Evolutionary conservation across 2,888 invertebrate genomes (phyloP).

Genomic region (Sylvicola fuscatus): DNA sequence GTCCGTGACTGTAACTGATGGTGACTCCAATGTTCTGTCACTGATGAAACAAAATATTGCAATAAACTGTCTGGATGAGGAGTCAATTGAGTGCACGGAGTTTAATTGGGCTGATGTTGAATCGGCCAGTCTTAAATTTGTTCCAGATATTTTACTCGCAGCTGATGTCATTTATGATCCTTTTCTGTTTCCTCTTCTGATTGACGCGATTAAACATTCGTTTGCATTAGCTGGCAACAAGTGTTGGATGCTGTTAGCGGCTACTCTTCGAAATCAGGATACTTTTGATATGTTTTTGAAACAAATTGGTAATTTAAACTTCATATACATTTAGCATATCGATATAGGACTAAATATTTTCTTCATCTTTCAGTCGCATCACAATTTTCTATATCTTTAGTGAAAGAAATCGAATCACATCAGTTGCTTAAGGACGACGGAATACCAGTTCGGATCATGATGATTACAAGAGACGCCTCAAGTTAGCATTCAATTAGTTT

Average conservation of each 20-base stretch:
- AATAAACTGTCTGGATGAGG: constrained; percentile 31
- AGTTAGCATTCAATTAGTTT: no score
- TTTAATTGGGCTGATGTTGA: neutral
- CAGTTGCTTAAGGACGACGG: no score
- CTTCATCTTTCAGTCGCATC: no score
- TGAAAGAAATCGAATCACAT: no score
- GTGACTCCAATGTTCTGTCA: constrained; percentile 41
- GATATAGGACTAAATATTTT: no score
- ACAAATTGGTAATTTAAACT: no score
- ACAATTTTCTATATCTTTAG: no score
- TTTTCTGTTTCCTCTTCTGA: constrained; percentile 28
- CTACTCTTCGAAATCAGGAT: no score
- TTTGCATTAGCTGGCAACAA: constrained; percentile 18
- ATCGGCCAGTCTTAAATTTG: neutral
- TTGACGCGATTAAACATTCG: constrained; percentile 25
- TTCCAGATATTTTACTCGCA: constrained; percentile 31
- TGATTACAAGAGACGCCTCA: no score
- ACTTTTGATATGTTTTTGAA: no score
- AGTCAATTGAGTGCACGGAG: neutral
- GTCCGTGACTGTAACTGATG: constrained; percentile 43
- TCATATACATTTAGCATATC: no score
- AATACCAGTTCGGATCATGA: no score
- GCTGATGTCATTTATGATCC: constrained; percentile 39
- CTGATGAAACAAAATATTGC: constrained; percentile 38
- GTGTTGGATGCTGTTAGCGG: constrained; percentile 7